Conservation (phyloP, 2,113 vertebrate species). For the Oryctolagus cuniculus region mOryCun1.1 NC_091436.1:77201001-77201500, state of each 20-base stretch:
- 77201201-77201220: background rate
- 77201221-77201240: background rate
- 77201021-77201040: background rate
- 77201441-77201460: background rate
- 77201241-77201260: background rate
- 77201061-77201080: background rate
- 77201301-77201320: background rate
- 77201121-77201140: background rate
- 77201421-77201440: background rate
- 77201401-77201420: background rate
- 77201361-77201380: background rate
- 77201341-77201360: background rate
- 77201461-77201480: background rate
- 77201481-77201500: background rate
- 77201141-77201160: background rate
- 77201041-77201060: background rate
- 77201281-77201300: background rate
- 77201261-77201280: background rate
- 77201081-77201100: background rate
- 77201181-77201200: background rate
- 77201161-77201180: background rate
- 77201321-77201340: background rate
- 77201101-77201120: background rate
- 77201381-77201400: background rate
- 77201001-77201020: background rate